Base-by-base conservation (phyloP, 2,888 invertebrate species). In the Capitulum mitella region DNA sequence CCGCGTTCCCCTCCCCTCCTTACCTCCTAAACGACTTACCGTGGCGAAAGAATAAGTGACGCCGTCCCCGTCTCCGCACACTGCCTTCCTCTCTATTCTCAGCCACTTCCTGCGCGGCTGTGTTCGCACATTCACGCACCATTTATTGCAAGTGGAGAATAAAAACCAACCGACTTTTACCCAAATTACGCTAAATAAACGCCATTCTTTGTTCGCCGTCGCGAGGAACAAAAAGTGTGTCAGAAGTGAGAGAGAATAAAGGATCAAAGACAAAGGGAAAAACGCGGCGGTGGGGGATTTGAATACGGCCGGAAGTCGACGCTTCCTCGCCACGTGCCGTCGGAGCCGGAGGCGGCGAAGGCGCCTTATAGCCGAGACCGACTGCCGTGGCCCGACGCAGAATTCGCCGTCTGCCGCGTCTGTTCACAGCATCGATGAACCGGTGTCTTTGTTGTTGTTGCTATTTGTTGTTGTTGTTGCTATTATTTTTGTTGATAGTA, bases 141-240 rank as follows among this genome's bases (percentile, higher is more conserved):
- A 70, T 70, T 70, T 70, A 70, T 37, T 37, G 37, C 29, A n/a
- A 37, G 70, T 37, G 37, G 70, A 37, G 70, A 70, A 70, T 70
- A 70, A 70, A 70, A 70, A 70, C 70, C 37, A 22, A 29, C 70
- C 70, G 70, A 70, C 70, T 70, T 70, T 34, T 70, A 70, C 16
- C 70, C 37, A 70, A 70, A 70, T 70, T 70, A 70, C 70, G 70
- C 70, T 70, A 70, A 70, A 70, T 70, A 70, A 70, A 70, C 70
- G 70, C 70, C 37, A 37, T 12, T 70, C 70, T 70, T 70, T 70
- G 70, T 70, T 37, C 34, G 16, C 37, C 70, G 26, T 37, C 37
- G 26, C 3, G 37, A 16, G 19, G 29, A 70, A 70, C 70, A 70
- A 37, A 70, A 70, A 70, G 10, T 70, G 70, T 70, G 70, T 70